Base-by-base conservation (phyloP, 2,797 vertebrate species). In the Coluber constrictor region DNA sequence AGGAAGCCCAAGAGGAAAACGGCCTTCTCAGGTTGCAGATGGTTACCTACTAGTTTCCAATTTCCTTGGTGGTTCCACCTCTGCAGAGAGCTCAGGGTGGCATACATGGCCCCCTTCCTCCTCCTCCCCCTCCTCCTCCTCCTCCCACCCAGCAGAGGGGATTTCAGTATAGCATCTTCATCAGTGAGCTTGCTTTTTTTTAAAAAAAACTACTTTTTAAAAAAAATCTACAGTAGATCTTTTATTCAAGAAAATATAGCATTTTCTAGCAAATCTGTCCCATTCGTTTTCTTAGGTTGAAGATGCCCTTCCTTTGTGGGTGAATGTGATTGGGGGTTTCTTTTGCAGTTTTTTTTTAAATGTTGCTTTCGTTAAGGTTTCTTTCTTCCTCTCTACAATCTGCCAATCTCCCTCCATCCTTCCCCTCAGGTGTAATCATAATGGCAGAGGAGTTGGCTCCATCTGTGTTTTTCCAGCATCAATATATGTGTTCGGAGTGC, bases 401-500 rank as follows among this genome's bases (percentile, higher is more conserved):
- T 79, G 1, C 23, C 74, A n/a, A n/a, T n/a, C 74, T 37, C 32
- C 32, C 66, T 32, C 66, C 66, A 6, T 4, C n/a, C 16, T 74
- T 37, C 32, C 32, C 74, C 37, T 47, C 74, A 92, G 91, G 47
- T 55, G 55, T 66, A 55, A 56, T 18, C n/a, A 61, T 20, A n/a
- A 94, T 94, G 93, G 93, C 87, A 59, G 93, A 92, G n/a, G 93
- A 92, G 6, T 92, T 94, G 90, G 92, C 96, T 0, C 97, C 98
- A 0, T 97, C 94, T 1, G 94, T 97, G 90, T 98, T 98, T 93
- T 97, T 98, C 96, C 98, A 98, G 94, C 98, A 98, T 95, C 98
- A 99, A 97, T 99, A 98, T 92, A 99, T 99, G 98, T 99, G 98
- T 97, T 99, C 98, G 0, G 98, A 99, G 96, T 99, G 98, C 86